Conservation (phyloP, 2,797 vertebrate genomes). For the Tangara arthus region DNA sequence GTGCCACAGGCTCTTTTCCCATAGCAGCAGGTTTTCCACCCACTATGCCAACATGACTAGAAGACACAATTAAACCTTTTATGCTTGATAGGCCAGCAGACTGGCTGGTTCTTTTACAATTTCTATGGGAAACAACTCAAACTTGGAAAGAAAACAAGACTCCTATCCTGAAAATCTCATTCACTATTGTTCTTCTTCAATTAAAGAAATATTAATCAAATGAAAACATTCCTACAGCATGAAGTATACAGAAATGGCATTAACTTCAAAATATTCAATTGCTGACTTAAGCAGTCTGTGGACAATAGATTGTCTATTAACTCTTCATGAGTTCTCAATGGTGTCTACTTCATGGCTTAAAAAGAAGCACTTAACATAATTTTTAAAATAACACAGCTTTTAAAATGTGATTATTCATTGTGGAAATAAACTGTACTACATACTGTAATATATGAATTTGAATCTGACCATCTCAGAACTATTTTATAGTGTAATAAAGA, state of each 20-base stretch:
- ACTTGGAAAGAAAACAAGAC: constrained; percentile 1
- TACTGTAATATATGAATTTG: not conserved
- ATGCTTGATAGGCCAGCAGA: not conserved
- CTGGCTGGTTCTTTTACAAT: not conserved
- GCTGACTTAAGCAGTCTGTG: not conserved
- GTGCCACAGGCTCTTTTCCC: not conserved
- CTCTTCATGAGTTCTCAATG: not conserved
- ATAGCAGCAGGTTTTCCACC: not conserved
- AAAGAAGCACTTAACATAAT: not conserved
- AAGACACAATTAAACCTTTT: constrained; percentile 11
- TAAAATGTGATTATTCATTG: not conserved
- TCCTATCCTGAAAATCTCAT: constrained; percentile 14
- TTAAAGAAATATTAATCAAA: constrained; percentile 23
- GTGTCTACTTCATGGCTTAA: not conserved
- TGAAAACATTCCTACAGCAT: not conserved
- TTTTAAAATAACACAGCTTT: not conserved
- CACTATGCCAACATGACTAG: not conserved
- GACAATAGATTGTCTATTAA: not conserved
- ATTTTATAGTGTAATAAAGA: not conserved
- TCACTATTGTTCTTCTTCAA: constrained; percentile 12
- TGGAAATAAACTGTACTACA: not conserved
- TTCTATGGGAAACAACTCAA: constrained; percentile 1
- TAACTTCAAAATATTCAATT: not conserved
- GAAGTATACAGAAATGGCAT: not conserved
- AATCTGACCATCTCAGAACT: not conserved